Conservation (phyloP, 2,797 vertebrate genomes). For the Perodicticus potto region DNA sequence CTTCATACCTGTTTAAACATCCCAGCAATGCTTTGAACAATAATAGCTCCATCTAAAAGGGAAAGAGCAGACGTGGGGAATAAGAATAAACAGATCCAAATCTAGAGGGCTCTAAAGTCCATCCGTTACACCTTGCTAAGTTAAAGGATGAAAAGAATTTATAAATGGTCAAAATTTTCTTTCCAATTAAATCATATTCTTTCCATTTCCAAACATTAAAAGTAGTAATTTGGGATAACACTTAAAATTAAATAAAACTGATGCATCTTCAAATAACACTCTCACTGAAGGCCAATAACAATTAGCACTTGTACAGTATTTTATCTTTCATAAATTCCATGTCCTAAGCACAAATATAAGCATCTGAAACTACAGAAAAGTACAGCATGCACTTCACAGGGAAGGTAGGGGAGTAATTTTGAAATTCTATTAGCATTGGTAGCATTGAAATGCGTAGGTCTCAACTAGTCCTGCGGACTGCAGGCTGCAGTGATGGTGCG, state of each 20-base stretch:
- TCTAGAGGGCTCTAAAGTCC: no score
- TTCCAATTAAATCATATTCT: background rate
- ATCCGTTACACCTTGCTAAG: background rate
- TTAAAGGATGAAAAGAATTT: background rate
- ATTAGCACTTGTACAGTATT: background rate
- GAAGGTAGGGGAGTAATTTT: background rate
- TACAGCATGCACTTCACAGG: background rate
- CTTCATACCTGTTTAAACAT: background rate
- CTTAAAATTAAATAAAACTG: background rate
- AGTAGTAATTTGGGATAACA: background rate
- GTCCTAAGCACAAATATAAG: background rate
- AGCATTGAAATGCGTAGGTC: background rate
- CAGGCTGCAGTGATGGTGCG: background rate
- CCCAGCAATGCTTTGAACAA: constrained; percentile 20
- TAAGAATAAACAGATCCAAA: background rate
- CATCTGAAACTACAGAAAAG: background rate
- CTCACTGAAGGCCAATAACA: background rate
- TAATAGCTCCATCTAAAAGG: background rate
- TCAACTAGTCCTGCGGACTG: no score
- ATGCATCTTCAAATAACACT: background rate
- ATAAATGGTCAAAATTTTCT: background rate
- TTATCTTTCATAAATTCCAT: background rate
- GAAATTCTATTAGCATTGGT: background rate
- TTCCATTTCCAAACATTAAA: constrained; percentile 36
- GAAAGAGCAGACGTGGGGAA: background rate